Evolutionary conservation across 2,113 vertebrate genomes (phyloP).

Genomic region (Leptodactylus fuscus): DNA sequence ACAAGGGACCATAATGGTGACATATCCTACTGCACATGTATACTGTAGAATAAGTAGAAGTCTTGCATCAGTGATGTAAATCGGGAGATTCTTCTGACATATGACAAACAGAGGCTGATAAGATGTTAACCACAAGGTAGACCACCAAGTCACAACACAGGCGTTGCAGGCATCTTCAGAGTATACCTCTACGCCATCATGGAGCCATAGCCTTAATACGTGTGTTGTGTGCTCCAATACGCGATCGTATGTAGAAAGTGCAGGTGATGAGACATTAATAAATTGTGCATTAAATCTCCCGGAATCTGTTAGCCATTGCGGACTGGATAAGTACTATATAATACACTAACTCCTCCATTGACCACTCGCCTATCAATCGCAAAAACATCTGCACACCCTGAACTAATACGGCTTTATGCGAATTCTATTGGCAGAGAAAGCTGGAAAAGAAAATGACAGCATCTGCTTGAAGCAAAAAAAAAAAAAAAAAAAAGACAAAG

Average conservation of each 20-base stretch:
- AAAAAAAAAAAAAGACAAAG: slow-evolving; percentile 38
- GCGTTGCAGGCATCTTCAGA: no score
- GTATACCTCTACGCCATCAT: neutral
- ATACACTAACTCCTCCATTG: slow-evolving; percentile 19
- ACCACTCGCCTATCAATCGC: slow-evolving; percentile 21
- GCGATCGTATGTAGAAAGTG: neutral
- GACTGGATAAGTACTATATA: slow-evolving; percentile 36
- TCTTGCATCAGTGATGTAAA: no score
- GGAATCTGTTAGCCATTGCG: neutral
- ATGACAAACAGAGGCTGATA: no score
- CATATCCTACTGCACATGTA: no score
- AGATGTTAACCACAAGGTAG: no score
- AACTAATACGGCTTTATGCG: slow-evolving; percentile 49
- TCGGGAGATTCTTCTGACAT: no score
- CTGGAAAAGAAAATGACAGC: slow-evolving; percentile 41
- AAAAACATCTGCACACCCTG: slow-evolving; percentile 43
- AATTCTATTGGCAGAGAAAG: slow-evolving; percentile 43
- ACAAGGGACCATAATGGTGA: no score
- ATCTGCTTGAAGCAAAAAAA: no score
- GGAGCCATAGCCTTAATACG: neutral
- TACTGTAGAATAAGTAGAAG: no score
- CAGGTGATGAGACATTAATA: slow-evolving; percentile 11
- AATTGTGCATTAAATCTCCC: neutral
- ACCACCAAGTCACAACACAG: no score
- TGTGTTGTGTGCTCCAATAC: neutral